phyloP scores from a whole-genome alignment of 2,113 vertebrate genomes.

The Hemichromis elongatus region DNA sequence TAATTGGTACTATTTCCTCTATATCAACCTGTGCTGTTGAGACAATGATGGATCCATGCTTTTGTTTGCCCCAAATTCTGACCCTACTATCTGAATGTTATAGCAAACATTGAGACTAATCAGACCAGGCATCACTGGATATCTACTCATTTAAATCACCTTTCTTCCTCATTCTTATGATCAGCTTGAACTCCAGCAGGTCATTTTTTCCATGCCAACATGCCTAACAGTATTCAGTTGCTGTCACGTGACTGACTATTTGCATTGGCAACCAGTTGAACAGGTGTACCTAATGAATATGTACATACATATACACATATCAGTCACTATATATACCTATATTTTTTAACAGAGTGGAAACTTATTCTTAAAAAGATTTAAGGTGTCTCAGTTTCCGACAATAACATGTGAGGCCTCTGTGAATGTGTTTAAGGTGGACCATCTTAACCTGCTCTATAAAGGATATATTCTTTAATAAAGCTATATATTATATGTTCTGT shows the following conservation, averaged over 20 bases:
- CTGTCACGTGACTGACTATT: not conserved
- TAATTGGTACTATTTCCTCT: not conserved
- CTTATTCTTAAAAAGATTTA: not conserved
- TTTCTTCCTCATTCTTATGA: not conserved
- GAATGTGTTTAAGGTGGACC: not conserved
- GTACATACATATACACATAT: not conserved
- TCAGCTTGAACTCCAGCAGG: rapidly evolving
- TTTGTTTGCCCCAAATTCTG: not conserved
- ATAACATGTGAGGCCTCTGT: not conserved
- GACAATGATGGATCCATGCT: not conserved
- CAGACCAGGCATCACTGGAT: not conserved
- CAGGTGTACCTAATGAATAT: not conserved
- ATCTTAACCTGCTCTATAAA: not conserved
- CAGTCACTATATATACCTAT: not conserved
- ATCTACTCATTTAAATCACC: not conserved
- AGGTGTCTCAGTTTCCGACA: not conserved
- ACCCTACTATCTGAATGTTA: not conserved
- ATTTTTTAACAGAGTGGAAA: not conserved
- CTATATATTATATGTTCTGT: not conserved
- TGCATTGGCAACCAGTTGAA: not conserved
- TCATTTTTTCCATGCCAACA: not conserved
- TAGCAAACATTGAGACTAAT: not conserved
- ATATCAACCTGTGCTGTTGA: not conserved
- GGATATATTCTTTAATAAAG: not conserved
- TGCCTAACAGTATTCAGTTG: not conserved